Evolutionary conservation across 2,888 invertebrate genomes (phyloP), one percentile per base, ranked within the genome.

Genomic region (Ophioninae sp.): DNA sequence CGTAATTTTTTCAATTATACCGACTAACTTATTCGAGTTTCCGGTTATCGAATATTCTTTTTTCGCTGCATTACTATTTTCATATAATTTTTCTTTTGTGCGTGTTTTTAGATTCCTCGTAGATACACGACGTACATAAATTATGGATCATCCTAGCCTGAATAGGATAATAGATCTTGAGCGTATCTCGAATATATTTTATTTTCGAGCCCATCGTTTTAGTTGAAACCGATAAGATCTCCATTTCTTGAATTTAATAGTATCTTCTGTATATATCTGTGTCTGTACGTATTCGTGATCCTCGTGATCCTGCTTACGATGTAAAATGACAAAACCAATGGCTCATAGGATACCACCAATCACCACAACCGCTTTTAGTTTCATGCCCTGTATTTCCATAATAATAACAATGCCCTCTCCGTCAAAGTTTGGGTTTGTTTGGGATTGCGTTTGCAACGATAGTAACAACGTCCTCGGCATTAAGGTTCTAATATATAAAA

Each of bases 221-320:
- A 8, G 23, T 68, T 17, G 13, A 17, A 23, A 7, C 50, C 23
- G 68, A 68, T 68, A 68, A 68, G 23, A 50, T 68, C 68, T 23
- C 23, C 13, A 68, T 17, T 17, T 68, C 50, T 7, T 21, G 50
- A 44, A 6, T 67, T 67, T 44, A 21, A 44, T 44, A 21, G 41
- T 23, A 13, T 68, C 50, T 7, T 17, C 21, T 39, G 17, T 50
- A 50, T 68, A 21, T 23, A 17, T 44, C 21, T 68, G 20, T 17
- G 21, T 37, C 21, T 37, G 21, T 67, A 2, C 21, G n/a, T n/a
- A 7, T 68, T 68, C 39, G 23, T 23, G 44, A 2, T 17, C 21
- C 44, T 44, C 6, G 6, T 67, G 13, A 44, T 67, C 67, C 13
- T 21, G 67, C 41, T 41, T 21, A 44, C 23, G 50, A 68, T 21